A percentile compares a stretch with the other conserved stretches of the same genome.
These are phyloP conservation scores for Falco novaeseelandiae DNA, from an alignment of 2,797 vertebrate genomes.

Conservation along the genomic window DNA sequence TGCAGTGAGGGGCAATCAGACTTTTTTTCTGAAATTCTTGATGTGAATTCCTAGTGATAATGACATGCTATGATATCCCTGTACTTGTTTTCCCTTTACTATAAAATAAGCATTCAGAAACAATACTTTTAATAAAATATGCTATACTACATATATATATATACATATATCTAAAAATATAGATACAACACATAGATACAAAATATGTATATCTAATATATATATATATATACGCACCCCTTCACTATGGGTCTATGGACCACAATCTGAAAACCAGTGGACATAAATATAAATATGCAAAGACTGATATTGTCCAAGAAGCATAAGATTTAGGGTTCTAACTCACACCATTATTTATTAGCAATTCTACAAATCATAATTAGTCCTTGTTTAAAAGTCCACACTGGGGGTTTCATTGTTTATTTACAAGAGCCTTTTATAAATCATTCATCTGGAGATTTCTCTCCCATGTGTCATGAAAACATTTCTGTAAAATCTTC, in stretches of 20 bases:
- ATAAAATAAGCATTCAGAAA: background rate
- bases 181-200: background rate
- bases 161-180: no score
- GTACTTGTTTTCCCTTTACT: background rate
- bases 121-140: background rate
- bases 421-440: background rate
- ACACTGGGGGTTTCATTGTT: background rate
- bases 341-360: background rate
- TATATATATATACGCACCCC: no score
- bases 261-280: background rate
- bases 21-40: background rate
- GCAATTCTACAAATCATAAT: background rate
- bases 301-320: background rate
- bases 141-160: background rate
- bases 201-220: background rate
- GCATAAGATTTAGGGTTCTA: background rate
- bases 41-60: background rate
- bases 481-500: constrained; percentile 42
- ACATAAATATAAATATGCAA: background rate
- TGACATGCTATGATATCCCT: background rate
- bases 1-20: background rate
- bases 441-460: constrained; percentile 18
- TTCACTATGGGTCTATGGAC: background rate
- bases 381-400: background rate
- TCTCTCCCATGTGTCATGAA: background rate